These are phyloP conservation scores for Sebastes hubbsi DNA, from an alignment of 2,797 vertebrate genomes.

Conservation along the genomic window DNA sequence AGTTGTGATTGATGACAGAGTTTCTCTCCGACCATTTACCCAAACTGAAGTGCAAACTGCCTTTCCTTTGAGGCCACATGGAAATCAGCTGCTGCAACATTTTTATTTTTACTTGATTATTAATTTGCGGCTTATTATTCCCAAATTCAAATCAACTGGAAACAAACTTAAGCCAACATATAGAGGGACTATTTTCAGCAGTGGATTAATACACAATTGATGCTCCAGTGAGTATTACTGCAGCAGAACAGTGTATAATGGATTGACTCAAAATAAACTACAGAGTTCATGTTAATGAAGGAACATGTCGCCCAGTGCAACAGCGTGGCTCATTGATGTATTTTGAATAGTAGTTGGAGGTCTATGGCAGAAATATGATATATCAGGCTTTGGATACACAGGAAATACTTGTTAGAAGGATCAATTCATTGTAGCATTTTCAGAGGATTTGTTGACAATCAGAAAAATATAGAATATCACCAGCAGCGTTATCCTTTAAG, in stretches of 20 bases:
- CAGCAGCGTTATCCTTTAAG: not conserved
- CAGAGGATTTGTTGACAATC: not conserved
- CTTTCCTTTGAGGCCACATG: not conserved
- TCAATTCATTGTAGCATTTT: not conserved
- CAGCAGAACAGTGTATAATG: not conserved
- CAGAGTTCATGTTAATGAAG: not conserved
- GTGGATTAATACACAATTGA: not conserved
- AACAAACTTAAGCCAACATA: not conserved
- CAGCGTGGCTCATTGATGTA: not conserved
- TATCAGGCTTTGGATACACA: not conserved
- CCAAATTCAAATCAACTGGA: not conserved
- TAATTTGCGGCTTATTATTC: not conserved
- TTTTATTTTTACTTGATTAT: not conserved
- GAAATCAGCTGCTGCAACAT: not conserved
- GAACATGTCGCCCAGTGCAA: not conserved
- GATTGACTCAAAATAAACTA: not conserved
- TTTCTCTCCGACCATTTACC: not conserved
- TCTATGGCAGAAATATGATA: not conserved
- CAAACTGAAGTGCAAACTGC: not conserved
- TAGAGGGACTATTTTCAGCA: slow-evolving; percentile 1
- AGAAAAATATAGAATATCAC: not conserved
- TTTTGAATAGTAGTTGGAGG: not conserved
- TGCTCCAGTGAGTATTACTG: not conserved
- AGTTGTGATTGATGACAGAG: too few relatives aligned
- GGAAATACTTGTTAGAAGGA: not conserved